These are phyloP conservation scores for Cricetomys ansorgei DNA, from an alignment of 2,113 vertebrate species.

Conservation along the genomic window DNA sequence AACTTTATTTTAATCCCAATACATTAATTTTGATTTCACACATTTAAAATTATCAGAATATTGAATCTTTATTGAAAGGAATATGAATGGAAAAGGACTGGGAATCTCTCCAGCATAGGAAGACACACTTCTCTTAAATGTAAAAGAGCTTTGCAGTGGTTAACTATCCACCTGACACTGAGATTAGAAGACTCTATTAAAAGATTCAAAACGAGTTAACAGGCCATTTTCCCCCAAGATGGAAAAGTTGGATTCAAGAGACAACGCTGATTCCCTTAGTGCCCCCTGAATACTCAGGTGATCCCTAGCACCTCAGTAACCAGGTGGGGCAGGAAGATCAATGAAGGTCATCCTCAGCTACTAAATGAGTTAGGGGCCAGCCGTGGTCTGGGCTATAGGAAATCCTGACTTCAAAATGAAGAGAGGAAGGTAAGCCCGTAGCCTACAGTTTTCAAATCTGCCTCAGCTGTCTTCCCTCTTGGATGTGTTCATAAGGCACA, in stretches of 20 bases:
- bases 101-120: not conserved
- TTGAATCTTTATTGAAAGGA: not conserved
- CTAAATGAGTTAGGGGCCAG: not conserved
- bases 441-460: not conserved
- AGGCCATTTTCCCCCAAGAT: not conserved
- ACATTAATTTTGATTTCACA: conserved; percentile 50
- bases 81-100: not conserved
- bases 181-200: not conserved
- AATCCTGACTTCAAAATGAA: not conserved
- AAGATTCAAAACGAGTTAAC: not conserved
- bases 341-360: not conserved
- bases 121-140: not conserved
- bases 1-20: conserved; percentile 20
- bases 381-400: not conserved
- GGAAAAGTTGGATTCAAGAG: not conserved
- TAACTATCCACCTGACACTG: not conserved
- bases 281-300: no score
- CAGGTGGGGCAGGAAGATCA: not conserved
- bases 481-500: not conserved
- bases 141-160: not conserved
- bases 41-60: conserved; percentile 4
- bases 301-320: not conserved
- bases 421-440: not conserved
- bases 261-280: not conserved
- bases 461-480: not conserved